Conservation (phyloP, 2,888 invertebrate genomes). For the Dorcus hopei region DNA sequence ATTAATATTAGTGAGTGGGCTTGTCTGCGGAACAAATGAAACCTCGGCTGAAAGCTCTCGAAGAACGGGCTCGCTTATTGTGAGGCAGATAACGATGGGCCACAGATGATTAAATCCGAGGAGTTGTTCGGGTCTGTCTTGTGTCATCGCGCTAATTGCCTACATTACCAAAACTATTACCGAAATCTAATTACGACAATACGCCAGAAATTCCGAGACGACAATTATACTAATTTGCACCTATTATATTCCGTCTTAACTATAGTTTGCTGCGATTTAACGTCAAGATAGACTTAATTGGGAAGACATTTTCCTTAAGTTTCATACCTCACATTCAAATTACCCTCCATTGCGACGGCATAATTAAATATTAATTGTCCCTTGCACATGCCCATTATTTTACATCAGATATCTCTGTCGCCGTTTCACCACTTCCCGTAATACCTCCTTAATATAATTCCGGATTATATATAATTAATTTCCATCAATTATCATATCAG, state of each 20-base stretch:
- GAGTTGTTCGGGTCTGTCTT: constrained; percentile 40
- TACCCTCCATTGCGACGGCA: neutral
- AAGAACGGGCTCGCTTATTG: neutral
- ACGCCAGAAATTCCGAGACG: constrained; percentile 47
- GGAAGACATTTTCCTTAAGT: constrained; percentile 31
- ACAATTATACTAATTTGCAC: constrained; percentile 49
- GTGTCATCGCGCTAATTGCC: constrained; percentile 45
- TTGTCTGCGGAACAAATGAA: constrained; percentile 1
- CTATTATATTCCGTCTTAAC: constrained; percentile 44
- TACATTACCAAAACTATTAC: constrained; percentile 47
- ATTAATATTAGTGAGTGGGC: neutral
- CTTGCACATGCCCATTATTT: neutral
- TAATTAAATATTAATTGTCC: constrained; percentile 1
- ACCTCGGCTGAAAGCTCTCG: neutral
- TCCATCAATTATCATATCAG: neutral
- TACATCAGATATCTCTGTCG: neutral
- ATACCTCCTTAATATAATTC: neutral
- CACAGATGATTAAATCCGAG: constrained; percentile 39
- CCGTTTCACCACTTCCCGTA: neutral
- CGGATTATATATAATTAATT: neutral
- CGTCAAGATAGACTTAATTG: constrained; percentile 43
- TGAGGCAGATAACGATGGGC: constrained; percentile 6
- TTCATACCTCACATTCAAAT: constrained; percentile 1
- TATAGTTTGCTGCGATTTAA: constrained; percentile 38
- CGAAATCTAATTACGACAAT: constrained; percentile 48